Evolutionary conservation across 2,888 invertebrate species (phyloP).

Genomic region (Andrena minutula): DNA sequence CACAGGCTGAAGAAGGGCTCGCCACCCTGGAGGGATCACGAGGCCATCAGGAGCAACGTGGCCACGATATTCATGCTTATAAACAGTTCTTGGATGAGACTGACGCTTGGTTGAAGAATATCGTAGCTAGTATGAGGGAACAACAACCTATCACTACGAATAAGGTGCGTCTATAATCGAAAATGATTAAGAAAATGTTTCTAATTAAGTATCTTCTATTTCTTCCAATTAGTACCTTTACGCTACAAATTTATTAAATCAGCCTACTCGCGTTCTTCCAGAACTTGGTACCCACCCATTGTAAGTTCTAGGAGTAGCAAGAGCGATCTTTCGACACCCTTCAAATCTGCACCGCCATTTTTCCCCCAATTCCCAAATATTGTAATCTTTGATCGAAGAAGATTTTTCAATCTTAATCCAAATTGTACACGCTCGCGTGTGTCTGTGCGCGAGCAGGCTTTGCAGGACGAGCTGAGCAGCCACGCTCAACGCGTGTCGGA

Average conservation of each 20-base stretch:
- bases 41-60: conserved; percentile 86
- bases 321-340: no score
- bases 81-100: conserved; percentile 80
- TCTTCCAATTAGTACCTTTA: not conserved
- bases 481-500: conserved; percentile 78
- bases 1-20: conserved; percentile 90
- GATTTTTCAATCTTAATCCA: conserved; percentile 41
- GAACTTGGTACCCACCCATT: no score
- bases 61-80: conserved; percentile 85
- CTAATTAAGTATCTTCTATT: not conserved
- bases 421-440: conserved; percentile 28
- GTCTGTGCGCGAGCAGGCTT: conserved; percentile 70
- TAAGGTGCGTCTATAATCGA: conserved; percentile 70
- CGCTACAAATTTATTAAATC: not conserved
- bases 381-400: not conserved
- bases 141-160: conserved; percentile 66
- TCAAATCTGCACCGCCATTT: no score
- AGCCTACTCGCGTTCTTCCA: no score
- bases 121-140: conserved; percentile 75
- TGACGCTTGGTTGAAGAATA: conserved; percentile 78
- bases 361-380: not conserved
- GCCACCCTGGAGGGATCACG: conserved; percentile 86
- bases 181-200: not conserved
- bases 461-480: conserved; percentile 79
- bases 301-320: no score